Evolutionary conservation across 1,140 invertebrate genomes (phyloP), one percentile per base, ranked within the genome.

Genomic region (Zaprionus capensis): DNA sequence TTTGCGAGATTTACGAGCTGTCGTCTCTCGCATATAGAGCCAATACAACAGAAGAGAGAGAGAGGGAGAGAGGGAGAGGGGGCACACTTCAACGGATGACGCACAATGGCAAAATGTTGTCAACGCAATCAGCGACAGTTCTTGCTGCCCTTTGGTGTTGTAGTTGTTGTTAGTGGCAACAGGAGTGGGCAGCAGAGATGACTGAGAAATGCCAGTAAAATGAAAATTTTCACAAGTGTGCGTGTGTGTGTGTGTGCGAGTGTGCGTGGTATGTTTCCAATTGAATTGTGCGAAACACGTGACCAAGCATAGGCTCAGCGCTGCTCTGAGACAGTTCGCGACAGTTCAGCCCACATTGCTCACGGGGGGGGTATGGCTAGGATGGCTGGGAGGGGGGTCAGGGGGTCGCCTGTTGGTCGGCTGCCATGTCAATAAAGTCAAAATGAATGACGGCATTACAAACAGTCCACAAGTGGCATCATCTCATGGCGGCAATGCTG

Each of bases 1-100:
- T 90, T 90, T 90, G 70, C 64, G 81, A 85, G 85, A 90, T 90
- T 90, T 90, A 90, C 85, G 82, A 90, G 86, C 82, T 90, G 85
- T 81, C 85, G 71, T 62, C 64, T 59, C 64, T 55, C 65, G 71
- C 83, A 80, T 71, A 85, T 63, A 86, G 56, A 82, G 56, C 61
- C 65, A 28, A 46, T 46, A 46, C 41, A 38, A 38, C 36, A 46
- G 41, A 41, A 44, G 53, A 41, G 5, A 53, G 46, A 46, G 38
- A 55, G 12, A 34, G 38, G 46, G 14, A 26, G 64, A 36, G 78
- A 44, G 56, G 20, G 31, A 44, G 28, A 57, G 63, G 24, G 67
- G 49, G 17, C 41, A 63, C 44, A 63, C 44, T 66, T 34, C 53
- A 58, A 67, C 44, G 55, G 24, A 58, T 73, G 85, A 69, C 74